Conservation (phyloP, 2,113 vertebrate species). For the Archilochus colubris region DNA sequence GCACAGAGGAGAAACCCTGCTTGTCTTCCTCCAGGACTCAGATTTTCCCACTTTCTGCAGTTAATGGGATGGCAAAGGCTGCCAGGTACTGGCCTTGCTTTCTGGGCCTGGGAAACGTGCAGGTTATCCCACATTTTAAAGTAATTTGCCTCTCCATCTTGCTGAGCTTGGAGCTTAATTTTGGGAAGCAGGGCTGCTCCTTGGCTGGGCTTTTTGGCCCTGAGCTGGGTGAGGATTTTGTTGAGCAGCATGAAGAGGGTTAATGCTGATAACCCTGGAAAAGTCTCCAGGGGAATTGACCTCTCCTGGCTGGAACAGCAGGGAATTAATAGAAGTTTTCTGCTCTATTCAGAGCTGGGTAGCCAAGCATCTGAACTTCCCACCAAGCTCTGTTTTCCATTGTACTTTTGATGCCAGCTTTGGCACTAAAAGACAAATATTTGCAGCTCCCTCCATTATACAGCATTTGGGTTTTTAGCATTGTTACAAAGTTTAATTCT, state of each 20-base stretch:
- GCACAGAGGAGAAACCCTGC: background rate
- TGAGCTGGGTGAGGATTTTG: rapidly evolving
- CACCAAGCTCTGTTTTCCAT: conserved; percentile 62
- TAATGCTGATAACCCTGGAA: conserved; percentile 45
- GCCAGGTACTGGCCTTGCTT: background rate
- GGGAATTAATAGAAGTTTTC: conserved; percentile 69
- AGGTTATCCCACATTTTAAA: background rate
- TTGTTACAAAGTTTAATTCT: too few relatives aligned
- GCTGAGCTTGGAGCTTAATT: background rate
- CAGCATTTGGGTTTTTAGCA: background rate
- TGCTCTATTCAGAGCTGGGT: conserved; percentile 45
- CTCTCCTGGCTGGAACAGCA: conserved; percentile 50
- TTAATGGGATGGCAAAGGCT: background rate
- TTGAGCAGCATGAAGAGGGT: conserved; percentile 14
- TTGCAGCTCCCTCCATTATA: background rate
- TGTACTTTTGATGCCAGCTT: conserved; percentile 61
- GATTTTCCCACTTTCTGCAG: background rate
- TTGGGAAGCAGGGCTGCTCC: background rate
- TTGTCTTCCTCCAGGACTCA: background rate
- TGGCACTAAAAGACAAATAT: conserved; percentile 32
- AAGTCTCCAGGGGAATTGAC: conserved; percentile 48
- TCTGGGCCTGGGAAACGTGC: background rate
- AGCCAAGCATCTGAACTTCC: conserved; percentile 68
- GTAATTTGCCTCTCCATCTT: background rate
- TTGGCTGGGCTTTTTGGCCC: background rate